Conservation (phyloP, 35 echinoderm and acorn worm species). For the Nesometra sesokonis region DNA sequence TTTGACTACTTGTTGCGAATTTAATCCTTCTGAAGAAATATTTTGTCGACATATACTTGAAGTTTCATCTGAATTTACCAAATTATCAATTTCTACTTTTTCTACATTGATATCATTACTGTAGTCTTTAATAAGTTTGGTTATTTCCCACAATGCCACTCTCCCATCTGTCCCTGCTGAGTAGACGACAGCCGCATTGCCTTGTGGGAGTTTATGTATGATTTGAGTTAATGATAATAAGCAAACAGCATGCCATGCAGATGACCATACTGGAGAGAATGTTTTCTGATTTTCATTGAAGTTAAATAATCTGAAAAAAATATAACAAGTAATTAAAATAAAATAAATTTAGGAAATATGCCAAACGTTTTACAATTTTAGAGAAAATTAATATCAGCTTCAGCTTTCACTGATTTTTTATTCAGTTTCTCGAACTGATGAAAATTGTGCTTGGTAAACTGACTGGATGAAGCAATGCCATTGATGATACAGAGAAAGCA, state of each 20-base stretch:
- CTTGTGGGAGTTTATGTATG: background rate
- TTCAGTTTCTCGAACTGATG: too few relatives aligned
- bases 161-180: conserved; percentile 13
- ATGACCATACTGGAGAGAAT: background rate
- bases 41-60: background rate
- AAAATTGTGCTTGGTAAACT: too few relatives aligned
- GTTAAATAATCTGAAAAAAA: background rate
- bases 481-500: too few relatives aligned
- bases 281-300: background rate
- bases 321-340: background rate
- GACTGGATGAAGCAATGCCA: too few relatives aligned
- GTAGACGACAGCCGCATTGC: background rate
- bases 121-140: background rate
- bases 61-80: background rate
- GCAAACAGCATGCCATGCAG: background rate
- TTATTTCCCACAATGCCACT: conserved; percentile 10
- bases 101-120: background rate
- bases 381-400: too few relatives aligned
- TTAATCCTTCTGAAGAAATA: background rate
- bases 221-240: background rate
- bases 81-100: background rate
- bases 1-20: background rate
- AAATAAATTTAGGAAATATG: too few relatives aligned
- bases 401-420: too few relatives aligned
- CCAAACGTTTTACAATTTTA: too few relatives aligned